Evolutionary conservation across 2,888 invertebrate genomes (phyloP).

Genomic region (Sabatieria punctata): DNA sequence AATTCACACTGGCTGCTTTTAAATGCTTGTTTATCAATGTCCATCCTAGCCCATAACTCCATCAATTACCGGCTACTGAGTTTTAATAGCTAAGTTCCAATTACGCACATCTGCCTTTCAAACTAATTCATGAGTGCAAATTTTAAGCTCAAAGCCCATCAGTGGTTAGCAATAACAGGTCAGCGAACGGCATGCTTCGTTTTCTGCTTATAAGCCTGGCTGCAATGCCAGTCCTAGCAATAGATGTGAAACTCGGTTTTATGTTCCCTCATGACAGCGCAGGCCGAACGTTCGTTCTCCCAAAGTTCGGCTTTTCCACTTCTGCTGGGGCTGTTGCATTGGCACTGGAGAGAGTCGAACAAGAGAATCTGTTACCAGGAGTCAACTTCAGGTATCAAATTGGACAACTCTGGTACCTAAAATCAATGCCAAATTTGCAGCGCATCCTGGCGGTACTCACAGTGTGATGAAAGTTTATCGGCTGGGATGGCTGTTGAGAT

Average conservation of each 20-base stretch:
- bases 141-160: too few species aligned
- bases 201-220: too few species aligned
- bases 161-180: too few species aligned
- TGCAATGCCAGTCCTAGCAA: too few species aligned
- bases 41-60: too few species aligned
- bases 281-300: not conserved
- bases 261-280: conserved; percentile 4
- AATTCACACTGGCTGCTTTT: too few species aligned
- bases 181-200: too few species aligned
- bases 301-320: conserved; percentile 7
- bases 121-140: too few species aligned
- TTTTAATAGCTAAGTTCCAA: too few species aligned
- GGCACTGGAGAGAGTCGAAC: conserved; percentile 6
- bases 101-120: too few species aligned
- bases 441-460: conserved; percentile 8
- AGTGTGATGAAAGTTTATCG: conserved; percentile 10
- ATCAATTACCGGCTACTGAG: too few species aligned
- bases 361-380: conserved; percentile 7
- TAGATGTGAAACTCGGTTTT: not conserved
- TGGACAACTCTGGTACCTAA: not conserved
- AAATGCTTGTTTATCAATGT: too few species aligned
- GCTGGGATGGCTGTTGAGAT: conserved; percentile 6
- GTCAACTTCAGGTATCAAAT: conserved; percentile 8
- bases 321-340: conserved; percentile 8
- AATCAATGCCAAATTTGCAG: not conserved